These are phyloP conservation scores for Drosophila putrida DNA, from an alignment of 2,888 invertebrate genomes.

Conservation along the genomic window DNA sequence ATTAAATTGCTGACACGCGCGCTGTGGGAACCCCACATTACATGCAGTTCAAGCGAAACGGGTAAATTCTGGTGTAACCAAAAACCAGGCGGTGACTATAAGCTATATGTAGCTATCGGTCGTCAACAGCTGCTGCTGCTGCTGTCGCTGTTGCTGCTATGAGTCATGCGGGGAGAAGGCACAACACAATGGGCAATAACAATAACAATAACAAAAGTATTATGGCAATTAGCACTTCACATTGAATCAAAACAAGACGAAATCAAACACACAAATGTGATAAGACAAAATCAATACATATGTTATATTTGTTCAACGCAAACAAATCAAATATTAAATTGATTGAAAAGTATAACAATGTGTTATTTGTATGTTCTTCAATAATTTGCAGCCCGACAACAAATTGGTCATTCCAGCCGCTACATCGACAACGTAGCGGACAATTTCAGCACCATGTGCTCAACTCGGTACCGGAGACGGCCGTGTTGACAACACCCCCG, in stretches of 20 bases:
- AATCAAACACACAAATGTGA: slow-evolving; percentile 67
- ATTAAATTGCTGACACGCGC: slow-evolving; percentile 68
- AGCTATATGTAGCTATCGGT: neutral
- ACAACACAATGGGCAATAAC: slow-evolving; percentile 19
- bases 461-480: slow-evolving; percentile 71
- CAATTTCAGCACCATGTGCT: slow-evolving; percentile 70
- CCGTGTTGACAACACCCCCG: slow-evolving; percentile 66
- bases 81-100: slow-evolving; percentile 43
- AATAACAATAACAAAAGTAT: slow-evolving; percentile 49
- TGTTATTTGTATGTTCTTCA: slow-evolving; percentile 33
- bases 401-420: slow-evolving; percentile 81
- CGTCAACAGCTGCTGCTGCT: slow-evolving; percentile 51
- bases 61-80: slow-evolving; percentile 49
- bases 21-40: slow-evolving; percentile 58
- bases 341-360: slow-evolving; percentile 43
- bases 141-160: slow-evolving; percentile 18
- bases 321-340: slow-evolving; percentile 47
- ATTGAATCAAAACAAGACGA: slow-evolving; percentile 66
- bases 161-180: slow-evolving; percentile 45
- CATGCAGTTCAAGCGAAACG: slow-evolving; percentile 61
- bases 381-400: slow-evolving; percentile 64
- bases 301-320: slow-evolving; percentile 7
- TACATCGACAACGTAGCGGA: slow-evolving; percentile 70
- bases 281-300: slow-evolving; percentile 48
- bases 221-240: slow-evolving; percentile 71